These are phyloP conservation scores for Gastrophysa polygoni DNA, from an alignment of 2,888 invertebrate species.

Conservation along the genomic window DNA sequence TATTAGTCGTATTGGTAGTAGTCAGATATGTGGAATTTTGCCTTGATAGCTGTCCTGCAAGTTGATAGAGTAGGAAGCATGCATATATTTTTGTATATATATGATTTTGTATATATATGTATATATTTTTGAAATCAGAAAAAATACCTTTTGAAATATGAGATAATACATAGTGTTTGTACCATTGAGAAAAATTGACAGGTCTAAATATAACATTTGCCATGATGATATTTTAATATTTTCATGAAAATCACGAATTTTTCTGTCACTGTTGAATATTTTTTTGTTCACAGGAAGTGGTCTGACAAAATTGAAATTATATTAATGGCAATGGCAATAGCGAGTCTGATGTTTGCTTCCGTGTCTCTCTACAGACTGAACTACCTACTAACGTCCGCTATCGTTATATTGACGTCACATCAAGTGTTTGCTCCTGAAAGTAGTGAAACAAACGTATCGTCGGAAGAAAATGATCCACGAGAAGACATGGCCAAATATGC, in stretches of 20 bases:
- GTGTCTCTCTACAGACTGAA: slow-evolving; percentile 66
- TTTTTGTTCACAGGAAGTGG: slow-evolving; percentile 58
- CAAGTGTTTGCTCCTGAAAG: slow-evolving; percentile 59
- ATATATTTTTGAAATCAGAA: no score
- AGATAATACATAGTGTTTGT: no score
- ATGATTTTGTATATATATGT: no score
- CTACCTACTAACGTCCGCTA: slow-evolving; percentile 64
- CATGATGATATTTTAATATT: no score
- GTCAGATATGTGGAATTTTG: no score
- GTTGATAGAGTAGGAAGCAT: no score
- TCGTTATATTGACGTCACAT: slow-evolving; percentile 64
- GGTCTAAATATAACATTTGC: no score
- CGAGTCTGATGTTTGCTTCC: slow-evolving; percentile 66
- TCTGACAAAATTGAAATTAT: slow-evolving; percentile 59
- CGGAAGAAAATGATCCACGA: slow-evolving; percentile 56
- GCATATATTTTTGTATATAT: no score
- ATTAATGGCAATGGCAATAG: slow-evolving; percentile 62
- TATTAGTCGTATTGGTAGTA: no score
- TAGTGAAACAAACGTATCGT: slow-evolving; percentile 39
- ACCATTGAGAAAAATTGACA: no score
- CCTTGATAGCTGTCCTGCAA: no score
- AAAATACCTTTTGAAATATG: no score
- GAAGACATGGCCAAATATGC: slow-evolving; percentile 37
- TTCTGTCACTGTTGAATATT: not conserved
- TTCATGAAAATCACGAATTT: not conserved